A percentile compares a stretch with the other conserved stretches of the same genome.
Evolutionary conservation across 1,140 invertebrate species (phyloP).

Genomic region (Eupristina koningsbergeri): DNA sequence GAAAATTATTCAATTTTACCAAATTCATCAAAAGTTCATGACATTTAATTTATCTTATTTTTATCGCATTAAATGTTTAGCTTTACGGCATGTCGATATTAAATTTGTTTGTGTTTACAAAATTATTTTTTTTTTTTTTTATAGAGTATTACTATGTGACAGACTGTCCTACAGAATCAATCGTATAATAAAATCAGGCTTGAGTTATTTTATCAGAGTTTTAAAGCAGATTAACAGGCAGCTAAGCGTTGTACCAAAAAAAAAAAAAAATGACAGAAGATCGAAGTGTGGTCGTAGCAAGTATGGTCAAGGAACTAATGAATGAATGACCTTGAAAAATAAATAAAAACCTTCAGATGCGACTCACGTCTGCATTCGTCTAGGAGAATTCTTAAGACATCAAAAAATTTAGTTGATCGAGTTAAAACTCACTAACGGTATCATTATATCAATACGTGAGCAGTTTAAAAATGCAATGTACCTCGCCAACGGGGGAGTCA

Average conservation of each 20-base stretch:
- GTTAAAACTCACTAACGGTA: neutral
- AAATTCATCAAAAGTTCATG: no score
- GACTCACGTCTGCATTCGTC: conserved; percentile 4
- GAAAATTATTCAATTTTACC: no score
- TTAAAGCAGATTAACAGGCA: neutral
- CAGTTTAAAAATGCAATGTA: neutral
- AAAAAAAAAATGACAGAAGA: neutral
- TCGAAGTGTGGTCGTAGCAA: no score
- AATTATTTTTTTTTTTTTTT: no score
- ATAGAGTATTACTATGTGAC: no score
- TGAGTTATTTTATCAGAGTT: neutral
- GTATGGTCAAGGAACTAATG: neutral
- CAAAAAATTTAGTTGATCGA: neutral
- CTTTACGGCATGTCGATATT: no score
- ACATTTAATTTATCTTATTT: no score
- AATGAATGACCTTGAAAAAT: conserved; percentile 8
- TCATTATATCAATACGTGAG: neutral
- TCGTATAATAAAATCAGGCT: no score
- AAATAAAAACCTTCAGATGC: conserved; percentile 18
- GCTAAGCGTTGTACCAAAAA: neutral
- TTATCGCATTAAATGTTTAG: no score
- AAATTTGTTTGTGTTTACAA: neutral
- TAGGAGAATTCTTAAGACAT: neutral
- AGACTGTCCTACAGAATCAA: no score
- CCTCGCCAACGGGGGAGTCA: neutral